Evolutionary conservation across 2,797 vertebrate genomes (phyloP).

Genomic region (Halcyon smyrnensis): DNA sequence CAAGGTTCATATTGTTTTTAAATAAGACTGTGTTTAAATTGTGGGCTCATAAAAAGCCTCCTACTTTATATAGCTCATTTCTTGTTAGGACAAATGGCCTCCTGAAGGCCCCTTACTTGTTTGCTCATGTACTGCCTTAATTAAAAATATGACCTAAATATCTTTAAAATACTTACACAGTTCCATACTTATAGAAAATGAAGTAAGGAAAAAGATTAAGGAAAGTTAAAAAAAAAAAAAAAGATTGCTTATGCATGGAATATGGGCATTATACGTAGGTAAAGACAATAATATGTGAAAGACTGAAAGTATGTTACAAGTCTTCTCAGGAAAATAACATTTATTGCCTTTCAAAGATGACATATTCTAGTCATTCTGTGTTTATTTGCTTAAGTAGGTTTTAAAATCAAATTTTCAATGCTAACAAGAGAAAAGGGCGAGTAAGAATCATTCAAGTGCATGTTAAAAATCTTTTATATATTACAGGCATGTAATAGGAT

Average conservation of each 20-base stretch:
- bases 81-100: not conserved
- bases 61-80: not conserved
- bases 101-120: not conserved
- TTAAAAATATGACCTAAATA: not conserved
- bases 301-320: not conserved
- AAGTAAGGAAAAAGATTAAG: not conserved
- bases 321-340: slow-evolving; percentile 25
- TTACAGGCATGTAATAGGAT: slow-evolving; percentile 32
- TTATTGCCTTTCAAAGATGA: slow-evolving; percentile 37
- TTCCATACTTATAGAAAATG: not conserved
- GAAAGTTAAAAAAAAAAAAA: not conserved
- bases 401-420: slow-evolving; percentile 43
- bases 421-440: slow-evolving; percentile 15
- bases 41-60: fast-evolving
- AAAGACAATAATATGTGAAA: not conserved
- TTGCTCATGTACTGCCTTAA: not conserved
- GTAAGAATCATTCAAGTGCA: slow-evolving; percentile 15
- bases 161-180: not conserved
- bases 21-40: not conserved
- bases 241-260: not conserved
- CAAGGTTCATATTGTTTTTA: not conserved
- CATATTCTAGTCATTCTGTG: slow-evolving; percentile 37
- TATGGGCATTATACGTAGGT: not conserved
- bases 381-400: slow-evolving; percentile 59
- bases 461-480: slow-evolving; percentile 40